phyloP scores from a whole-genome alignment of 2,888 invertebrate genomes.

The Cephus pulcher region DNA sequence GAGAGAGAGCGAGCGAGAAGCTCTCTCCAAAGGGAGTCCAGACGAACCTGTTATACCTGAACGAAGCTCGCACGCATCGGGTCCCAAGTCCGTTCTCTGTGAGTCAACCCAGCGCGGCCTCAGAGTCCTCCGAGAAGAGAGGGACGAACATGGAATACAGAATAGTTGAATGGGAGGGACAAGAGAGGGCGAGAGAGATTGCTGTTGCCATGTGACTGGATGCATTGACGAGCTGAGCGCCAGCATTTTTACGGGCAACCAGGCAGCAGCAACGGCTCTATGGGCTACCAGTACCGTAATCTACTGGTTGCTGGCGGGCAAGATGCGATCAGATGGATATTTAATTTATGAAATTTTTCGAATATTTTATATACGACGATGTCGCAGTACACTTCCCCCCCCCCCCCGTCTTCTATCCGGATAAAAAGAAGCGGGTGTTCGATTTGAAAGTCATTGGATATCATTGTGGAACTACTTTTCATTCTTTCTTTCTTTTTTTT shows the following conservation, averaged over 20 bases:
- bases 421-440: background rate
- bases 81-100: slow-evolving; percentile 10
- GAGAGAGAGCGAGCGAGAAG: slow-evolving; percentile 19
- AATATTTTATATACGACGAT: background rate
- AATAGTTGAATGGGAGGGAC: slow-evolving; percentile 35
- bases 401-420: background rate
- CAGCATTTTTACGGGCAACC: slow-evolving; percentile 8
- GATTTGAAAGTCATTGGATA: background rate
- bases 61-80: slow-evolving; percentile 49
- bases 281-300: background rate
- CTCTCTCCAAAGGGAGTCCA: slow-evolving; percentile 53
- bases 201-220: slow-evolving; percentile 44
- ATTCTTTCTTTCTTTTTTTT: background rate
- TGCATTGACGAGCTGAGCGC: slow-evolving; percentile 3
- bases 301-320: background rate
- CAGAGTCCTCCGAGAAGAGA: background rate
- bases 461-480: background rate
- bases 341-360: background rate
- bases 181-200: slow-evolving; percentile 29
- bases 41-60: slow-evolving; percentile 60
- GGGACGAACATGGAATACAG: slow-evolving; percentile 33
- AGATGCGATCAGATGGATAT: background rate
- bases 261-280: slow-evolving; percentile 12
- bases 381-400: background rate
- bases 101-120: slow-evolving; percentile 2